Conservation (phyloP, 2,113 vertebrate genomes). For the Eurystomus gularis region DNA sequence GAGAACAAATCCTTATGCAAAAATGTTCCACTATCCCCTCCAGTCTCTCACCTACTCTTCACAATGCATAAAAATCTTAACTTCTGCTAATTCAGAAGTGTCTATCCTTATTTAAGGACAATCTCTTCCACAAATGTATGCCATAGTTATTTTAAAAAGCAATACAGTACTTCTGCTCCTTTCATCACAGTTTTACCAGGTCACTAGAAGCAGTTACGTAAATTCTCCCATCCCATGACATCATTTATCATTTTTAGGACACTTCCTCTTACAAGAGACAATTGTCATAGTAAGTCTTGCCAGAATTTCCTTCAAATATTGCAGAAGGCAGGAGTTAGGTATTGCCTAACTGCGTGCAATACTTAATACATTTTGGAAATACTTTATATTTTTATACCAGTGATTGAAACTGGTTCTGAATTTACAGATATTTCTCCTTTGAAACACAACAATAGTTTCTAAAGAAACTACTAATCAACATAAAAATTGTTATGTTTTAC, state of each 20-base stretch:
- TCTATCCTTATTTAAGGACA: background rate
- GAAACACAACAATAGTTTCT: background rate
- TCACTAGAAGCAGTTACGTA: background rate
- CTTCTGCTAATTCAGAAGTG: constrained; percentile 26
- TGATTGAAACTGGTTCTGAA: background rate
- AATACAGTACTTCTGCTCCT: background rate
- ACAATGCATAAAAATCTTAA: constrained; percentile 14
- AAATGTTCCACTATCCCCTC: background rate
- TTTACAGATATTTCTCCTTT: background rate
- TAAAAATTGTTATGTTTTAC: background rate
- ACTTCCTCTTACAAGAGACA: background rate
- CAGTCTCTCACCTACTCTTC: constrained; percentile 57
- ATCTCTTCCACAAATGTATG: background rate
- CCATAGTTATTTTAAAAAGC: background rate
- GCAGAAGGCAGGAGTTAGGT: background rate
- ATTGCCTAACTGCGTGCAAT: background rate
- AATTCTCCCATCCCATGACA: background rate
- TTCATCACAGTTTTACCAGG: background rate
- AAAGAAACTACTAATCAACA: background rate
- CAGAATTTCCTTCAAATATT: background rate
- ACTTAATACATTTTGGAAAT: background rate
- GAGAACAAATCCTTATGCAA: constrained; percentile 4
- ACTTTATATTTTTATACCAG: background rate
- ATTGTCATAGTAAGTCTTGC: background rate
- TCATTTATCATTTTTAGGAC: background rate